Conservation (phyloP, 2,797 vertebrate species). For the Protonibea diacanthus region DNA sequence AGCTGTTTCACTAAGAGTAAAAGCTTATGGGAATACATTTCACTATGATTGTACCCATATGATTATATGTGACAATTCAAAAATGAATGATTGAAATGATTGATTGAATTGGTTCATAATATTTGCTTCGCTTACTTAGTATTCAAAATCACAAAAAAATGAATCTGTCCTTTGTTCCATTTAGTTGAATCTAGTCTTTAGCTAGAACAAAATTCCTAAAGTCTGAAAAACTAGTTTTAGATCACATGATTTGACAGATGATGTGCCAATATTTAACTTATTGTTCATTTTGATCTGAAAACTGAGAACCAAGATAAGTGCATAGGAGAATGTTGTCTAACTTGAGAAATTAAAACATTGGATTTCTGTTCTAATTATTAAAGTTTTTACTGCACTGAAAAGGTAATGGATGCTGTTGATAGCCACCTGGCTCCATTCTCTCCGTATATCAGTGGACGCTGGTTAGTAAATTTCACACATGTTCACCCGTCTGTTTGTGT, state of each 20-base stretch:
- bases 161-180: neutral
- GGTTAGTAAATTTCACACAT: conserved; percentile 38
- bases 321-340: neutral
- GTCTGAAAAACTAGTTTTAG: neutral
- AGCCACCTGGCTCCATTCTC: neutral
- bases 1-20: neutral
- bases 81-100: too few relatives aligned
- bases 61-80: too few relatives aligned
- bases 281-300: neutral
- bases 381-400: neutral
- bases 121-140: too few relatives aligned
- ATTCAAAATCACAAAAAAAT: neutral
- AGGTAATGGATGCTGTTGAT: neutral
- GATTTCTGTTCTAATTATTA: neutral
- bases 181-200: neutral
- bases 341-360: neutral
- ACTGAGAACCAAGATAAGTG: neutral
- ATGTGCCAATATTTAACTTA: neutral
- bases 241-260: neutral
- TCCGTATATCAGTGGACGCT: conserved; percentile 17
- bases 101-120: too few relatives aligned
- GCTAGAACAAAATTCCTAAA: neutral
- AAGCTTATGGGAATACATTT: neutral
- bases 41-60: neutral
- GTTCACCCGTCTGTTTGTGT: conserved; percentile 29